A percentile compares a stretch with the other conserved stretches of the same genome.
These are phyloP conservation scores for Clistopyga incitator DNA, from an alignment of 2,888 invertebrate genomes.

Conservation along the genomic window DNA sequence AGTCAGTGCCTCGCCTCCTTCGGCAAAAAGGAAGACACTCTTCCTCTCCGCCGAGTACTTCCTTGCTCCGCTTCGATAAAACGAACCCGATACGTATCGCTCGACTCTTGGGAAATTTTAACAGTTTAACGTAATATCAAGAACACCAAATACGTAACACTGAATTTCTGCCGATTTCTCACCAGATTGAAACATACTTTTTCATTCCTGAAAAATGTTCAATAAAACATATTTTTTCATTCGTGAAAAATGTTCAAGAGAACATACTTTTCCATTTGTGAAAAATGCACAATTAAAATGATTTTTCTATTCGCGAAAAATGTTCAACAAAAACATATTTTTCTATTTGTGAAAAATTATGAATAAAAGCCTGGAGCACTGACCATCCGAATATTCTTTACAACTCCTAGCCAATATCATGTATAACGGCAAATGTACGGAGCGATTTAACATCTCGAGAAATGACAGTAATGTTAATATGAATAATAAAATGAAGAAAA, in stretches of 20 bases:
- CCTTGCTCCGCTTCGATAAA: slow-evolving; percentile 36
- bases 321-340: too few species aligned
- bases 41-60: slow-evolving; percentile 42
- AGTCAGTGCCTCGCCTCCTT: slow-evolving; percentile 67
- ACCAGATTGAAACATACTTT: too few species aligned
- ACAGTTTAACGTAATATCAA: slow-evolving; percentile 1
- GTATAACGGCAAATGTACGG: neutral
- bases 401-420: neutral
- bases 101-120: slow-evolving; percentile 13
- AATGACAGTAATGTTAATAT: neutral
- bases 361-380: too few species aligned
- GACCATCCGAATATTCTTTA: neutral
- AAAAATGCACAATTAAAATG: too few species aligned
- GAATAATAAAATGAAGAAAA: neutral
- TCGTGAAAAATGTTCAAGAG: too few species aligned
- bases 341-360: too few species aligned
- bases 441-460: neutral
- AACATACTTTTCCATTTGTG: too few species aligned
- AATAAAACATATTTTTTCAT: too few species aligned
- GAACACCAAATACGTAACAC: slow-evolving; percentile 18
- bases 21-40: slow-evolving; percentile 25
- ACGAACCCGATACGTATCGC: slow-evolving; percentile 2
- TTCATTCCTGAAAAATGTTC: too few species aligned
- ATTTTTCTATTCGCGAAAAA: too few species aligned
- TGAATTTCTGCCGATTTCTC: too few species aligned